phyloP scores from a whole-genome alignment of 2,113 vertebrate species.

The Rutilus rutilus region DNA sequence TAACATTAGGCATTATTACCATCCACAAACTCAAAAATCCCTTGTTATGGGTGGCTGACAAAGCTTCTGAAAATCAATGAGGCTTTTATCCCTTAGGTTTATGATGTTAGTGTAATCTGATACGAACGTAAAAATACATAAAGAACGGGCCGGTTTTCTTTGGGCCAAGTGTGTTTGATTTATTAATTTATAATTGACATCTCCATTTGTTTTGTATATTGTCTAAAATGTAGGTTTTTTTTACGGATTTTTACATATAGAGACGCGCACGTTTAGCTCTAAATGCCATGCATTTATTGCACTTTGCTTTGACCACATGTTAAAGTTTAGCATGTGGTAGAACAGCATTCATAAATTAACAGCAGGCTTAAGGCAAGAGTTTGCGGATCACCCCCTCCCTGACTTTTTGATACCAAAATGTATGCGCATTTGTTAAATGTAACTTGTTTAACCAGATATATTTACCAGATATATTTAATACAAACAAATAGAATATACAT shows the following conservation, averaged over 20 bases:
- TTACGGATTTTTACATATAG: neutral
- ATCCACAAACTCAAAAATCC: neutral
- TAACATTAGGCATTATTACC: neutral
- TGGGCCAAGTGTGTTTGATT: neutral
- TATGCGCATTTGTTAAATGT: neutral
- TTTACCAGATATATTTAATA: neutral
- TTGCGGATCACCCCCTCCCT: neutral
- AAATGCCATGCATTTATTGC: neutral
- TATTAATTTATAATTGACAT: neutral
- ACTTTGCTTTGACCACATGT: neutral
- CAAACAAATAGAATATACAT: neutral
- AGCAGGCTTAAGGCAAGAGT: neutral
- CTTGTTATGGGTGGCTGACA: neutral
- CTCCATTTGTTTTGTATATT: neutral
- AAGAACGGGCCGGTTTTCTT: neutral
- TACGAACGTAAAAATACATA: neutral
- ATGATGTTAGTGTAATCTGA: neutral
- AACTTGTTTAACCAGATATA: neutral
- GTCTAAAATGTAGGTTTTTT: neutral
- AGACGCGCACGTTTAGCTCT: neutral
- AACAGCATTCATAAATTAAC: neutral
- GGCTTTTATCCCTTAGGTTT: conserved; percentile 1
- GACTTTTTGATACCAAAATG: neutral
- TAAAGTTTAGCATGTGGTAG: neutral
- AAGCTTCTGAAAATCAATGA: neutral